phyloP scores from a whole-genome alignment of 2,888 invertebrate genomes.

The Cinara cedri region DNA sequence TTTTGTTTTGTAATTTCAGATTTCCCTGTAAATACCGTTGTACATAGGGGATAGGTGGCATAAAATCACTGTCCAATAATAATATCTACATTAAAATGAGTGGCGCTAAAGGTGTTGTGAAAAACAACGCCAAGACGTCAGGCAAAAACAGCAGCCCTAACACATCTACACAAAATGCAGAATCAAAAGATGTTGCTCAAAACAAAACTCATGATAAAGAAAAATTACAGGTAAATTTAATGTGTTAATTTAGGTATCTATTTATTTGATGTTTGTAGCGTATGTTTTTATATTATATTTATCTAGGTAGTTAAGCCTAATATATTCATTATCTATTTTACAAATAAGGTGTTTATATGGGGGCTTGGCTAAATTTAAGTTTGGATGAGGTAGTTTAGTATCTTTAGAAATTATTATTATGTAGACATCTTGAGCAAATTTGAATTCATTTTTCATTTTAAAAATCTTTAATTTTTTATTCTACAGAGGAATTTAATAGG shows the following conservation, averaged over 20 bases:
- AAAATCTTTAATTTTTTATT: too few relatives aligned
- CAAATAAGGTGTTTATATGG: too few relatives aligned
- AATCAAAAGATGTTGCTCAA: slow-evolving; percentile 70
- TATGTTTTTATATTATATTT: background rate
- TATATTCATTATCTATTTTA: background rate
- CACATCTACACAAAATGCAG: slow-evolving; percentile 65
- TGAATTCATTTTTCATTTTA: too few relatives aligned
- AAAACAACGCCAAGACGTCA: slow-evolving; percentile 59
- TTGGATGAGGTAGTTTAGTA: too few relatives aligned
- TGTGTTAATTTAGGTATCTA: background rate
- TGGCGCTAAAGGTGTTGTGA: slow-evolving; percentile 73
- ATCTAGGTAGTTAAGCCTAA: background rate
- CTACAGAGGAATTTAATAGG: too few relatives aligned
- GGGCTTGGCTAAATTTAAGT: too few relatives aligned
- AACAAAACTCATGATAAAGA: slow-evolving; percentile 68
- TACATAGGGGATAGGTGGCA: slow-evolving; percentile 69
- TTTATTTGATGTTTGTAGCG: background rate
- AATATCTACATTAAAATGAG: slow-evolving; percentile 73
- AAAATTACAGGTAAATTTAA: slow-evolving; percentile 66
- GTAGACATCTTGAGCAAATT: too few relatives aligned
- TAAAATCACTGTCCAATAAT: slow-evolving; percentile 66
- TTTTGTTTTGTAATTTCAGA: slow-evolving; percentile 57
- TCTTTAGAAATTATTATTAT: too few relatives aligned
- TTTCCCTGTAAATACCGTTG: slow-evolving; percentile 76
- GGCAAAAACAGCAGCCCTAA: slow-evolving; percentile 63